Evolutionary conservation across 2,888 invertebrate species (phyloP).

Genomic region (Agapostemon virescens): DNA sequence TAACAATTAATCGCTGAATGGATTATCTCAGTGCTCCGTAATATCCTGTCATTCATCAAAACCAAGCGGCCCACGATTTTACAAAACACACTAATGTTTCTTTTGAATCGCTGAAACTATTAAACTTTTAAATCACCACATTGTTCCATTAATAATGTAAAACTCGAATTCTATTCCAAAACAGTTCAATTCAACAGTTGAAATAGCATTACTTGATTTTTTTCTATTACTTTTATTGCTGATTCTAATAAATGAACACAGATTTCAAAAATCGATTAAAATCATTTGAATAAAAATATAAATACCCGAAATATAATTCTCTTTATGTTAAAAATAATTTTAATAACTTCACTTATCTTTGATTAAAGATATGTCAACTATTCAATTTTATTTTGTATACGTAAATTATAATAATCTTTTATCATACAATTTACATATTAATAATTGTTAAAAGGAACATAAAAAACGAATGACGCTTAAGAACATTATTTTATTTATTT

Average conservation of each 20-base stretch:
- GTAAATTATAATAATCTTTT: not conserved
- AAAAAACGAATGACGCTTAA: slow-evolving; percentile 13
- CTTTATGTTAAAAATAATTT: too few relatives aligned
- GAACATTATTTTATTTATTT: slow-evolving; percentile 48
- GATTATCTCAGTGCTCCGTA: slow-evolving; percentile 55
- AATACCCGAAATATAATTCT: too few relatives aligned
- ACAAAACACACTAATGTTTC: slow-evolving; percentile 25
- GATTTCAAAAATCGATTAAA: not conserved
- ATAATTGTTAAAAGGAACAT: not conserved
- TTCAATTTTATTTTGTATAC: too few relatives aligned
- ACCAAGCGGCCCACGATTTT: slow-evolving; percentile 21
- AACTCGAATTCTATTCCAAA: too few relatives aligned
- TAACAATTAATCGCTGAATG: slow-evolving; percentile 72
- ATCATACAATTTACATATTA: not conserved
- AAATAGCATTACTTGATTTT: not conserved
- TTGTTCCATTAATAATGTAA: not conserved
- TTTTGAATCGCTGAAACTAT: not conserved
- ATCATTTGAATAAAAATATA: not conserved
- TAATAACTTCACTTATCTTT: too few relatives aligned
- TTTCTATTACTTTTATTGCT: not conserved
- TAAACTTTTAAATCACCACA: not conserved
- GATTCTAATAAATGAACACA: not conserved
- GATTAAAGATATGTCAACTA: too few relatives aligned
- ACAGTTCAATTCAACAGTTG: too few relatives aligned
- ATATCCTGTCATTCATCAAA: slow-evolving; percentile 65